Conservation (phyloP, 2,888 invertebrate genomes). For the Caenorhabditis sp. region DNA sequence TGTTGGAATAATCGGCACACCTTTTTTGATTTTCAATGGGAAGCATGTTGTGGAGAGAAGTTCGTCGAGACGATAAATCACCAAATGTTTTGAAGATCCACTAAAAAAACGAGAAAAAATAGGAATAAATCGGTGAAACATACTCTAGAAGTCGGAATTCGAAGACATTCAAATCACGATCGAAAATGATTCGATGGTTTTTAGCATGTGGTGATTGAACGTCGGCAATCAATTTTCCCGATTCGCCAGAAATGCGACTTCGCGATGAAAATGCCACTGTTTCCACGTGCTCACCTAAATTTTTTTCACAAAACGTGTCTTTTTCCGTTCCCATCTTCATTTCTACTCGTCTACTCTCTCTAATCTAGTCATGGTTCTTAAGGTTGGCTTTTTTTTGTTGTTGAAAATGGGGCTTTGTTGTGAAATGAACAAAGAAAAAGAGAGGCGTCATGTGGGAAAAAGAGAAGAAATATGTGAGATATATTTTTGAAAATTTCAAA, state of each 20-base stretch:
- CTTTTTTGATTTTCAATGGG: conserved; percentile 47
- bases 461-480: too few relatives aligned
- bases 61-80: conserved; percentile 58
- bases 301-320: background rate
- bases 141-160: conserved; percentile 57
- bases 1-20: conserved; percentile 44
- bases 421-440: too few relatives aligned
- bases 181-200: conserved; percentile 56
- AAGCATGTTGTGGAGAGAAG: conserved; percentile 44
- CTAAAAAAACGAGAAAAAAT: conserved; percentile 30
- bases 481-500: too few relatives aligned
- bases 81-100: conserved; percentile 43
- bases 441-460: too few relatives aligned
- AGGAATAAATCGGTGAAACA: conserved; percentile 14
- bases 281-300: conserved; percentile 24
- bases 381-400: background rate
- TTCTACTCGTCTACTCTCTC: background rate
- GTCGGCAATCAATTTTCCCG: conserved; percentile 42
- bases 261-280: conserved; percentile 33
- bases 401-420: too few relatives aligned
- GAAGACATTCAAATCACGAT: conserved; percentile 53
- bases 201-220: conserved; percentile 56
- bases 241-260: conserved; percentile 42
- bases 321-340: background rate
- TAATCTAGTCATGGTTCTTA: background rate